These are phyloP conservation scores for Sacculina carcini DNA, from an alignment of 2,888 invertebrate genomes.

Conservation along the genomic window DNA sequence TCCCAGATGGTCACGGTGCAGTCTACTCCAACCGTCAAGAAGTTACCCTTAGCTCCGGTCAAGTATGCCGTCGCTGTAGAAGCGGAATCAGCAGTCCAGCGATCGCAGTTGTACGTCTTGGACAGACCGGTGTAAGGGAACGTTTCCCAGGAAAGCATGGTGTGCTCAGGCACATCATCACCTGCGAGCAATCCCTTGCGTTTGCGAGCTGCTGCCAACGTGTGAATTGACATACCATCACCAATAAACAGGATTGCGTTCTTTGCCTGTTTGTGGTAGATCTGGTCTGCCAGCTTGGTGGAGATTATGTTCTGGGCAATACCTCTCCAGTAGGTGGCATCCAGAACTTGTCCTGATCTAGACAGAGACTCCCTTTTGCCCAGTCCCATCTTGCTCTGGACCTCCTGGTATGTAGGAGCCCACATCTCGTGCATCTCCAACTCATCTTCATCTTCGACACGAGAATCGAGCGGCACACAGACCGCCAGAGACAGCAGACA, in stretches of 20 bases:
- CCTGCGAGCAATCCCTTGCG: background rate
- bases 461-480: background rate
- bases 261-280: background rate
- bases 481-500: background rate
- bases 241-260: background rate
- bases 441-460: background rate
- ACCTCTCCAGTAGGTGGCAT: no score
- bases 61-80: background rate
- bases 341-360: no score
- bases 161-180: background rate
- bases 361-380: no score
- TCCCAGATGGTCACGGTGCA: background rate
- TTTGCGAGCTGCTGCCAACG: background rate
- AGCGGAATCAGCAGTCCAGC: background rate
- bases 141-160: background rate
- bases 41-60: background rate
- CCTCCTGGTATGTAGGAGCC: background rate
- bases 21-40: background rate
- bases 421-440: background rate
- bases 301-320: background rate
- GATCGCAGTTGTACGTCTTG: background rate
- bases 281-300: background rate
- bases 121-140: background rate
- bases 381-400: background rate
- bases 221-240: background rate